Evolutionary conservation across 2,888 invertebrate genomes (phyloP), one percentile per base, ranked within the genome.

Genomic region (Cheilosia grossa): DNA sequence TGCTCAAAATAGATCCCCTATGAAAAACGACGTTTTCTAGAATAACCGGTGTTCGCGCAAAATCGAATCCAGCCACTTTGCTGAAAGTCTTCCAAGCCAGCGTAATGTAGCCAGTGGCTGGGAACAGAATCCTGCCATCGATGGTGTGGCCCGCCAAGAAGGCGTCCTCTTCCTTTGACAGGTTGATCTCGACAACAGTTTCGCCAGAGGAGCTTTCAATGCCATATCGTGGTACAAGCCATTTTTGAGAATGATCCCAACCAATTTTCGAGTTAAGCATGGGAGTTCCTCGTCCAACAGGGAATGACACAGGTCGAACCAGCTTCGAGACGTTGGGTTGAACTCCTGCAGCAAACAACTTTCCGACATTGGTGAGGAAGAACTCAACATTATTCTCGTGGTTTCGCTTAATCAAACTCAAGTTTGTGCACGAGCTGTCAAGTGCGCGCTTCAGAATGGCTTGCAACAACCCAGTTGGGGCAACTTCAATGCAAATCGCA

Each of bases 401-500:
- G 88, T 95, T 95, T 86, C 96, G 94, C 89, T 98, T 98, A 92
- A 98, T 96, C 53, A 99, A 94, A 82, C 97, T 95, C 88, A 98
- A 94, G 91, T 97, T 96, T 75, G 95, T 94, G 79, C 95, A 95
- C 2, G 95, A 95, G 66, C 94, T 90, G 1, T 95, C 94, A 1
- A 98, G 93, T 10, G 97, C 96, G 88, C 99, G 94, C 90, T 97
- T 96, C 37, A 99, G 93, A 90, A 99, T 96, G 21, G 98, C 97
- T 93, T 98, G 98, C 87, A 99, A 94, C 87, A 99, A 94, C 89
- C 97, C 96, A 91, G 98, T 98, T 17, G 99, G 99, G 13, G 99
- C 98, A 89, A 99, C 93, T 93, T 99, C 99, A 89, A 99, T 94
- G 87, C 96, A 94, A 87, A 99, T 93, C 5, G 99, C 98, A 90